Evolutionary conservation across 2,797 vertebrate genomes (phyloP).

Genomic region (Poecile montanus): DNA sequence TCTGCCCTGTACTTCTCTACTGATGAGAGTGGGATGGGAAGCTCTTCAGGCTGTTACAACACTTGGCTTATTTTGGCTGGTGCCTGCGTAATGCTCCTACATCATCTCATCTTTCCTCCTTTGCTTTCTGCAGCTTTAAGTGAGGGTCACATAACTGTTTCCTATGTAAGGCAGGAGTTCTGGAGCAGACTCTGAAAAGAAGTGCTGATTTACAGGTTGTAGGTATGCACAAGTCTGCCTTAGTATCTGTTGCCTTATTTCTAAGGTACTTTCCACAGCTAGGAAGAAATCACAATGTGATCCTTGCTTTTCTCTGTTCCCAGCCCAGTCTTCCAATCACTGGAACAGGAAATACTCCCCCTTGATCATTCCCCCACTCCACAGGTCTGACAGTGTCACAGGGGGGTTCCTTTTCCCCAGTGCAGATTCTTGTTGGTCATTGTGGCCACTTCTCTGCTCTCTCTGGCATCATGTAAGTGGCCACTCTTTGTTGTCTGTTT

Average conservation of each 20-base stretch:
- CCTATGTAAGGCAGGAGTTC: neutral
- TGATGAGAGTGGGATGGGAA: neutral
- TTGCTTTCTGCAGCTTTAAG: neutral
- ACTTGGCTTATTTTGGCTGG: neutral
- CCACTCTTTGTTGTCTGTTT: neutral
- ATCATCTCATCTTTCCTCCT: neutral
- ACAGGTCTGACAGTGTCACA: neutral
- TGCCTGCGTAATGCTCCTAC: neutral
- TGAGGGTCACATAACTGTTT: neutral
- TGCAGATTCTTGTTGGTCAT: accelerated
- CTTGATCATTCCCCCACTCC: neutral
- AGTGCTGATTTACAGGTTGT: neutral
- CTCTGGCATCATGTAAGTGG: neutral
- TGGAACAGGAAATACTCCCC: neutral
- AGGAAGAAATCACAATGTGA: neutral
- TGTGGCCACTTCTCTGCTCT: neutral
- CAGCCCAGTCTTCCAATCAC: neutral
- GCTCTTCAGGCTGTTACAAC: neutral
- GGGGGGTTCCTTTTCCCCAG: neutral
- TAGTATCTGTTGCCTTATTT: neutral
- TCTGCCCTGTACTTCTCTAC: neutral
- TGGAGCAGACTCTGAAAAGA: neutral
- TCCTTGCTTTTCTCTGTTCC: neutral
- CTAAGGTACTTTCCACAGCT: neutral
- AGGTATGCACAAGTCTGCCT: neutral